Conservation (phyloP, 1,140 invertebrate genomes). For the Semibalanus balanoides region DNA sequence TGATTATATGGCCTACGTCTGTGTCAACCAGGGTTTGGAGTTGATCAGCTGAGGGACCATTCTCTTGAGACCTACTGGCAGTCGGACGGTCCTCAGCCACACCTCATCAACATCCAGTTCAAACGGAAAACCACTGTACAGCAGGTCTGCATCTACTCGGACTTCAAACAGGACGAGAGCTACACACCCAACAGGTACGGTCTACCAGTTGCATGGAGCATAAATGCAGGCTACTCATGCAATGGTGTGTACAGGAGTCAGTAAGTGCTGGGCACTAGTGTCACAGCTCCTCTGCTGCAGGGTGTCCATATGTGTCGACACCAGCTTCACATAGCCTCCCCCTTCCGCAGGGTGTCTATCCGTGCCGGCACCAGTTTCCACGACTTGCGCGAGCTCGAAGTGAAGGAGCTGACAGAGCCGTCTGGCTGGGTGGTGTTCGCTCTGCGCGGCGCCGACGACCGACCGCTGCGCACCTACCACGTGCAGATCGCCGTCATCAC, state of each 20-base stretch:
- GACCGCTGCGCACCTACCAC: constrained; percentile 86
- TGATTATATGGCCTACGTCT: too few species aligned
- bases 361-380: constrained; percentile 91
- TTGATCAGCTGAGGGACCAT: constrained; percentile 89
- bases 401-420: constrained; percentile 85
- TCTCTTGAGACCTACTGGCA: constrained; percentile 98
- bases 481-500: constrained; percentile 92
- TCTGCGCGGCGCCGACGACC: constrained; percentile 40
- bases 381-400: constrained; percentile 93
- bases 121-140: constrained; percentile 85
- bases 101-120: constrained; percentile 96
- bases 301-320: too few species aligned
- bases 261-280: too few species aligned
- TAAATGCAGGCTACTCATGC: too few species aligned
- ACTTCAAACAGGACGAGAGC: constrained; percentile 96
- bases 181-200: constrained; percentile 81
- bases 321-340: too few species aligned
- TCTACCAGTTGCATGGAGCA: too few species aligned
- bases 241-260: too few species aligned
- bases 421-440: constrained; percentile 89
- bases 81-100: constrained; percentile 93
- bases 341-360: constrained; percentile 61
- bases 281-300: not conserved
- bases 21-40: constrained; percentile 66
- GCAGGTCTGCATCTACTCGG: constrained; percentile 92